Percentiles rank a stretch among this genome's conserved stretches.
phyloP scores from a whole-genome alignment of 2,113 vertebrate genomes.

The Aramus guarauna region DNA sequence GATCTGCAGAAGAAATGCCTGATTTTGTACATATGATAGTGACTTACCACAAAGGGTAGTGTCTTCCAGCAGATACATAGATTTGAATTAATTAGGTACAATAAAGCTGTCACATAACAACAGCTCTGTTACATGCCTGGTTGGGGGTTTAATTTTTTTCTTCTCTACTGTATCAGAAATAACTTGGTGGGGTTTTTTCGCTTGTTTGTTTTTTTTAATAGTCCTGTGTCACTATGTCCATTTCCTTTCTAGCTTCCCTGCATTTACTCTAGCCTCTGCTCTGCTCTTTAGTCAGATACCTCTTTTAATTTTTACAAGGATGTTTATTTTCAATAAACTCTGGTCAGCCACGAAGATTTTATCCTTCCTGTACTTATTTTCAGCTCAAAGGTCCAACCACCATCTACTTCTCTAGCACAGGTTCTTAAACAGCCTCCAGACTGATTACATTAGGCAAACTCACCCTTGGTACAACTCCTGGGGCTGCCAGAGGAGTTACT shows the following conservation, averaged over 20 bases:
- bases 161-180: neutral
- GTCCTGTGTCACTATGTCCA: neutral
- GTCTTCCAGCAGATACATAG: constrained; percentile 17
- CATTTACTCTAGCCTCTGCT: neutral
- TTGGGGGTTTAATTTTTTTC: constrained; percentile 26
- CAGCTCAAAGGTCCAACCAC: constrained; percentile 13
- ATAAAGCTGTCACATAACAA: constrained; percentile 51
- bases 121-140: neutral
- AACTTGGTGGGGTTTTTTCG: neutral
- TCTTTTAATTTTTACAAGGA: neutral
- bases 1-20: neutral
- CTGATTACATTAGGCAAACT: constrained; percentile 48
- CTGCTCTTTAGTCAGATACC: neutral
- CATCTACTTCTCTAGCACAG: constrained; percentile 7
- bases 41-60: neutral
- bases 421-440: constrained; percentile 26
- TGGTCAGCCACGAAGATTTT: neutral
- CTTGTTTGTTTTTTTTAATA: neutral
- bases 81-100: constrained; percentile 52
- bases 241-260: neutral
- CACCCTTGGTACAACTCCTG: constrained; percentile 22
- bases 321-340: constrained; percentile 36
- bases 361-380: constrained; percentile 7
- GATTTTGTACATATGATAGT: neutral
- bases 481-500: constrained; percentile 8